Percentiles rank a stretch among this genome's conserved stretches.
phyloP scores from a whole-genome alignment of 2,888 invertebrate genomes.

The Sinopyrophorus schimmeli region DNA sequence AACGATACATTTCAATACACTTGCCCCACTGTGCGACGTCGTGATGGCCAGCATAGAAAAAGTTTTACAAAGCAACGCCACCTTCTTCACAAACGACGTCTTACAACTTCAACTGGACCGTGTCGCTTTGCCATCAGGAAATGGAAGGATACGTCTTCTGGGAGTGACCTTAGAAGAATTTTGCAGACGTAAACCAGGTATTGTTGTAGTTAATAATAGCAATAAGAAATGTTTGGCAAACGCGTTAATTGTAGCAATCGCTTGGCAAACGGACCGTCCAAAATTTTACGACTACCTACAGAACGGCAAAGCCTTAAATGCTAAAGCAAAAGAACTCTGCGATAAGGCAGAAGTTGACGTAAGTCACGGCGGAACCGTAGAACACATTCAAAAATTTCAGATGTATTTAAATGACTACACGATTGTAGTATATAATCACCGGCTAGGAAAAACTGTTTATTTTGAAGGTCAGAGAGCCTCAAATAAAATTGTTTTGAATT shows the following conservation, averaged over 20 bases:
- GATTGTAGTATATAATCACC: neutral
- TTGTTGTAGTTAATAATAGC: neutral
- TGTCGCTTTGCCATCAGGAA: neutral
- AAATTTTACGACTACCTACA: too few species aligned
- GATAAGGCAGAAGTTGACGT: neutral
- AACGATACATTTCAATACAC: too few species aligned
- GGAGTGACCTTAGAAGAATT: neutral
- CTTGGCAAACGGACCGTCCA: too few species aligned
- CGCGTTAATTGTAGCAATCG: neutral
- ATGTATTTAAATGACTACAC: neutral
- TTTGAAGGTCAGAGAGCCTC: neutral
- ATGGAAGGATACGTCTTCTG: neutral
- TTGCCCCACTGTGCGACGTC: too few species aligned
- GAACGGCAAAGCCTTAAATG: too few species aligned
- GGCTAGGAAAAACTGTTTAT: slow-evolving; percentile 2
- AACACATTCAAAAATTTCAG: slow-evolving; percentile 4
- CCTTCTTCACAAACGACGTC: too few species aligned
- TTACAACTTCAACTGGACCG: neutral
- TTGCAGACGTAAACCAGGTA: neutral
- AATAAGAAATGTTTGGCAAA: neutral
- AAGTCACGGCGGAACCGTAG: neutral
- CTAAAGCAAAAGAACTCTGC: neutral
- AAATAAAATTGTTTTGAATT: neutral
- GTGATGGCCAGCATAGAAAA: too few species aligned
- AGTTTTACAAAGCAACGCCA: too few species aligned